A percentile compares a stretch with the other conserved stretches of the same genome.
Evolutionary conservation across 2,113 vertebrate genomes (phyloP).

Genomic region (Thermophis baileyi): DNA sequence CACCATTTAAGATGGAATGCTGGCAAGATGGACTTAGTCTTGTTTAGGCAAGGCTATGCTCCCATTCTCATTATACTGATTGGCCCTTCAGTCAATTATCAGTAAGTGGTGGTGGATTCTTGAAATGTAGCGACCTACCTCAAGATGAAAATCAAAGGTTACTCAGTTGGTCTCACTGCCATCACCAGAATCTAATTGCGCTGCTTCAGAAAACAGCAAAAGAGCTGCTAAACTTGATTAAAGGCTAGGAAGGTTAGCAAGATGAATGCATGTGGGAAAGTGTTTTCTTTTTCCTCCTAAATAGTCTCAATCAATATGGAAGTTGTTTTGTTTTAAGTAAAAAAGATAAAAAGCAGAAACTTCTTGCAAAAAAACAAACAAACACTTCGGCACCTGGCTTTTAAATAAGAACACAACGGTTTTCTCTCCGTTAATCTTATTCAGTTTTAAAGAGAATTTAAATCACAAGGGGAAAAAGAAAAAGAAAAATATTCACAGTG

Average conservation of each 20-base stretch:
- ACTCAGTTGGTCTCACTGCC: not conserved
- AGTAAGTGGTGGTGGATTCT: not conserved
- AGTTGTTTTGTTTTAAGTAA: not conserved
- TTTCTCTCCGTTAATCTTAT: not conserved
- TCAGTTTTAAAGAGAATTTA: not conserved
- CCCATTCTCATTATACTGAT: not conserved
- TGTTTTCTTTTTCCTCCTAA: not conserved
- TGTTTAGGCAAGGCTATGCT: not conserved
- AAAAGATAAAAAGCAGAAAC: not conserved
- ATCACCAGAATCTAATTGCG: not conserved
- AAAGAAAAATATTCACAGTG: not conserved
- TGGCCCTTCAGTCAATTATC: not conserved
- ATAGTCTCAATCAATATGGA: not conserved
- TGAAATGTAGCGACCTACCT: not conserved
- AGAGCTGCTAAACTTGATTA: not conserved
- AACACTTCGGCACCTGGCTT: not conserved
- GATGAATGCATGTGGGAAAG: fast-evolving
- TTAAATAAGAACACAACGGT: not conserved
- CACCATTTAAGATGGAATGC: not conserved
- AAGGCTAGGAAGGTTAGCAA: not conserved
- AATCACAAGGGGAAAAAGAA: not conserved
- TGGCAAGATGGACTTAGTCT: not conserved
- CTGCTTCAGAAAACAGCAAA: not conserved
- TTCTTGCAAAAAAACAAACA: not conserved
- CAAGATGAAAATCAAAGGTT: not conserved